A percentile compares a stretch with the other conserved stretches of the same genome.
These are phyloP conservation scores for Clarias fuscus DNA, from an alignment of 2,797 vertebrate genomes.

Conservation along the genomic window DNA sequence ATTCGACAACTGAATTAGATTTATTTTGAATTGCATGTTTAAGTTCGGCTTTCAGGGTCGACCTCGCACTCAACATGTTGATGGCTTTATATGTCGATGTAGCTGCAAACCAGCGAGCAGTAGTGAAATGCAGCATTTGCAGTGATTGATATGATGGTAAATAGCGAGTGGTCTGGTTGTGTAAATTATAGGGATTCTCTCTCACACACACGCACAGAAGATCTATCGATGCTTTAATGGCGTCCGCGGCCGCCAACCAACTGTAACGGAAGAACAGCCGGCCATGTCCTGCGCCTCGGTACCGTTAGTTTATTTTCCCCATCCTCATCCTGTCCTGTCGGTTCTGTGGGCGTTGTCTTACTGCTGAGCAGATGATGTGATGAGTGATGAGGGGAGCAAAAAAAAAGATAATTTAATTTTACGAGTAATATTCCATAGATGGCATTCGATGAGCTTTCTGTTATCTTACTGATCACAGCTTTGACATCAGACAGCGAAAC, in stretches of 20 bases:
- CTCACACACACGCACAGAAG: no score
- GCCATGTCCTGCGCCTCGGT: slow-evolving; percentile 52
- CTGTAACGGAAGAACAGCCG: slow-evolving; percentile 29
- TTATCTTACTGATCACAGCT: not conserved
- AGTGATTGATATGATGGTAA: not conserved
- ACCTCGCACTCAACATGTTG: not conserved
- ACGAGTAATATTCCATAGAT: not conserved
- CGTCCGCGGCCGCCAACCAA: not conserved
- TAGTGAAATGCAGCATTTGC: not conserved
- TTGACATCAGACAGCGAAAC: not conserved
- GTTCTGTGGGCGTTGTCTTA: slow-evolving; percentile 75
- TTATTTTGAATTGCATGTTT: not conserved
- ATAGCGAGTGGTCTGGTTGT: not conserved
- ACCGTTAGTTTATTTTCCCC: slow-evolving; percentile 68
- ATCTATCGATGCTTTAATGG: slow-evolving; percentile 7
- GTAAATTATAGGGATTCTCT: not conserved
- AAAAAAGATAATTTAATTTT: not conserved
- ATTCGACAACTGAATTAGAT: not conserved
- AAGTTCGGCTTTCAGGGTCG: not conserved
- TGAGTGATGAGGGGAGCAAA: not conserved
- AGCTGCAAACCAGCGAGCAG: not conserved
- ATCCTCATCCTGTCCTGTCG: slow-evolving; percentile 58
- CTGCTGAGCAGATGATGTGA: slow-evolving; percentile 6
- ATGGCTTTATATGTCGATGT: not conserved
- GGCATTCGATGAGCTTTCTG: not conserved